Evolutionary conservation across 2,797 vertebrate genomes (phyloP), one percentile per base, ranked within the genome.

Genomic region (Knipowitschia caucasica): DNA sequence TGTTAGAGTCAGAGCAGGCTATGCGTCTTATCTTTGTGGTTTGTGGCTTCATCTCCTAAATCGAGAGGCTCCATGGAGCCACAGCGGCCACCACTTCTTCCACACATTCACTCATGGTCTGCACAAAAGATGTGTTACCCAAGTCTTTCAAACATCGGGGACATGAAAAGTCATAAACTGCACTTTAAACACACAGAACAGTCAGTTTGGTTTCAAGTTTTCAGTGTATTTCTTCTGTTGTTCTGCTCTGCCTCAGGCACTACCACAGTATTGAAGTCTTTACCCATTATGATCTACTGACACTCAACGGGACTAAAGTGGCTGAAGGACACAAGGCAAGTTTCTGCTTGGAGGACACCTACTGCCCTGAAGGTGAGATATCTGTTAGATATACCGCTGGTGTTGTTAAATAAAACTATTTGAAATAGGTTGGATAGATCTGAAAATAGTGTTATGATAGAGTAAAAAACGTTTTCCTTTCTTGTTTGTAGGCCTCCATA

Each of bases 181-280:
- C 20, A 23, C 38, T 40, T 59, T 59, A 43, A 72, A 64, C 52
- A 66, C 59, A 70, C 60, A 62, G 57, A 68, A 31, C 44, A 26
- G 39, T 40, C 21, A 43, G 5, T 14, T 42, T 14, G 11, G 17
- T 15, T 27, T 45, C 1, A 46, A 29, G 44, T 46, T 30, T 26
- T 4, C 20, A n/a, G 11, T 30, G 3, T 31, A 24, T 31, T 20
- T 49, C n/a, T 20, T 29, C 62, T 62, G 65, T 79, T 47, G 71
- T 69, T 65, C 69, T 69, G 59, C 61, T 52, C 36, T 30, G 65
- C 61, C 83, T 6, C 78, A 99, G 97, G 80, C 97, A 99, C 81
- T 99, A 98, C 80, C 97, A 99, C 90, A 99, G 97, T 87, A 99
- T 99, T 0, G 97, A 99, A 80, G 94, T 99, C 67, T 98, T 99